These are phyloP conservation scores for Sclerurus mexicanus DNA, from an alignment of 2,113 vertebrate genomes.

Conservation along the genomic window DNA sequence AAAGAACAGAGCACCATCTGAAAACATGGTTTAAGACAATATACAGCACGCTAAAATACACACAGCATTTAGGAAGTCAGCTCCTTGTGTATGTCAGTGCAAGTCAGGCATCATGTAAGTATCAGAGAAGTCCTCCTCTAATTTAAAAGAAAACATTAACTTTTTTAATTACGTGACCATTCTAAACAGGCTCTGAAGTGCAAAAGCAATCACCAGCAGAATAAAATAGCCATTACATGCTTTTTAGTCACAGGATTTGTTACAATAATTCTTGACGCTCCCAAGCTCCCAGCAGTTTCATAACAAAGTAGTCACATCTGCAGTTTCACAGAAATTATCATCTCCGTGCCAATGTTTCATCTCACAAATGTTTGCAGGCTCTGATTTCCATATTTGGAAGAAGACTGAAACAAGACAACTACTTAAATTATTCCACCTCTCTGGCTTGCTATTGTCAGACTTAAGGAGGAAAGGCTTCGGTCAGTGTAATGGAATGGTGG, in stretches of 20 bases:
- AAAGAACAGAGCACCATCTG: neutral
- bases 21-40: neutral
- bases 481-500: constrained; percentile 3
- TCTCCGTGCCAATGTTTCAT: neutral
- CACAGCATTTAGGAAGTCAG: neutral
- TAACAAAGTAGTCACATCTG: constrained; percentile 28
- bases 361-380: neutral
- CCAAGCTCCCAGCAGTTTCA: constrained; percentile 37
- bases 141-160: neutral
- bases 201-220: neutral
- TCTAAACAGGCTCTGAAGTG: neutral
- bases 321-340: constrained; percentile 23
- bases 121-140: neutral
- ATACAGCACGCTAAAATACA: neutral
- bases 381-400: constrained; percentile 31
- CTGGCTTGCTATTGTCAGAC: constrained; percentile 1
- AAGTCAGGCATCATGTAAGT: neutral
- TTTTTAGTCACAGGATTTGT: constrained; percentile 27
- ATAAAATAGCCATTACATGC: neutral
- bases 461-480: neutral
- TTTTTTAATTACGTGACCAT: neutral
- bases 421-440: constrained; percentile 22
- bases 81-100: neutral
- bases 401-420: constrained; percentile 26
- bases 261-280: neutral